Evolutionary conservation across 2,797 vertebrate genomes (phyloP), one percentile per base, ranked within the genome.

Genomic region (Parotocinclus haroldoi): DNA sequence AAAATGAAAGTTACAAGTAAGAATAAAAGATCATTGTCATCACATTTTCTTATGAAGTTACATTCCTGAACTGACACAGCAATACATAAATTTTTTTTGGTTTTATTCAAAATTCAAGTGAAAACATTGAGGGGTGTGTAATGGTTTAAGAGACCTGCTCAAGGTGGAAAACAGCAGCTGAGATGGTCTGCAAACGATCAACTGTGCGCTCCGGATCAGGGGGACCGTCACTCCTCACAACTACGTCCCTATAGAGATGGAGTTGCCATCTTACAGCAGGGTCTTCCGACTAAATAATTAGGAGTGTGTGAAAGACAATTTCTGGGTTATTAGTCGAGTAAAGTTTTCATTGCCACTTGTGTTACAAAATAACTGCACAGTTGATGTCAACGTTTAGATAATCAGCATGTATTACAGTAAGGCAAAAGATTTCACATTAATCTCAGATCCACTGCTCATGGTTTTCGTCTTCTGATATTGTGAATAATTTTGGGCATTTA

Each of bases 211-310:
- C 93, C 3, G 96, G 93, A 79, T 96, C 91, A 1, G 84, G 79
- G 55, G 92, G 86, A n/a, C 92, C 93, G 48, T 95, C 94, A 0
- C 66, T 91, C 80, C 89, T 95, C 82, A 83, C 83, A 69, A 92
- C 78, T 63, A 98, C 89, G 75, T 98, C 94, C 78, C 93, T 98
- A 79, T 99, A 99, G 10, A 99, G 90, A 81, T 99, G 95, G 11
- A 99, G 81, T 79, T 99, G 97, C 97, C 97, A 98, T 78, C 94
- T 92, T 71, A 99, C 95, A 16, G 95, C 95, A 45, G 97, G 97
- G 72, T 99, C 96, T 80, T 96, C 97, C 10, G 96, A 97, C 96
- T 99, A 40, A 7, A 40, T 16, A 40, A 48, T 66, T 13, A 56
- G 3, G 58, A 9, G n/a, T 50, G 48, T 14, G 48, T 50, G 14